A percentile compares a stretch with the other conserved stretches of the same genome.
Conservation (phyloP, 2,797 vertebrate species). For the Sebastes taczanowskii region DNA sequence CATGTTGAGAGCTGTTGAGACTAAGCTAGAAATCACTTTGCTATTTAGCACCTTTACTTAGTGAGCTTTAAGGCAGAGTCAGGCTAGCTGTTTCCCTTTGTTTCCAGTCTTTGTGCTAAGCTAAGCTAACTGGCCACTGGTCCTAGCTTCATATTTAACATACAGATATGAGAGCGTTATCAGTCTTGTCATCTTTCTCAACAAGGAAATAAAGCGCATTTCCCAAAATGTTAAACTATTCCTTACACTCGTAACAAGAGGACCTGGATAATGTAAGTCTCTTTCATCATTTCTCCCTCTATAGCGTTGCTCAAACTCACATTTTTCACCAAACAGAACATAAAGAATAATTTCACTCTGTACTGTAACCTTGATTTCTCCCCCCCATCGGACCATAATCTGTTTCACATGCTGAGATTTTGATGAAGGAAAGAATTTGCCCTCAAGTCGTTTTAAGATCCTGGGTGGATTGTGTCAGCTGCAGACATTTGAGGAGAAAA, state of each 20-base stretch:
- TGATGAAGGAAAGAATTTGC: slow-evolving; percentile 35
- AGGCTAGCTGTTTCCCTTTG: not conserved
- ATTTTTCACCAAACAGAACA: not conserved
- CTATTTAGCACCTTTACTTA: too few species aligned
- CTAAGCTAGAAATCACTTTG: too few species aligned
- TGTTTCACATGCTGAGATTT: slow-evolving; percentile 46
- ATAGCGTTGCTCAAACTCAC: not conserved
- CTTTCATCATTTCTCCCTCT: not conserved
- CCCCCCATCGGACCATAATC: slow-evolving; percentile 16
- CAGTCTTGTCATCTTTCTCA: not conserved
- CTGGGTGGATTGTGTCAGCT: slow-evolving; percentile 20
- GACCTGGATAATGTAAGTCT: slow-evolving; percentile 11
- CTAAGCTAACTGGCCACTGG: not conserved
- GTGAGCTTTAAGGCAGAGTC: not conserved
- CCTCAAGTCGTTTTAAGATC: slow-evolving; percentile 13
- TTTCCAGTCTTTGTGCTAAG: not conserved
- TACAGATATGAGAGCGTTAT: not conserved
- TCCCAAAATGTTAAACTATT: not conserved
- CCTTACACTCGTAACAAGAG: slow-evolving; percentile 44
- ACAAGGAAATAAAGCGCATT: not conserved
- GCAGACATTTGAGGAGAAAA: not conserved
- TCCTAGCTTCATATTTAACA: not conserved
- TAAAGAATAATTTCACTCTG: not conserved
- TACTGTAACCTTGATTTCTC: slow-evolving; percentile 28
- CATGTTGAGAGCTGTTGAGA: too few species aligned